Evolutionary conservation across 2,888 invertebrate genomes (phyloP).

Genomic region (Acleris emargana): DNA sequence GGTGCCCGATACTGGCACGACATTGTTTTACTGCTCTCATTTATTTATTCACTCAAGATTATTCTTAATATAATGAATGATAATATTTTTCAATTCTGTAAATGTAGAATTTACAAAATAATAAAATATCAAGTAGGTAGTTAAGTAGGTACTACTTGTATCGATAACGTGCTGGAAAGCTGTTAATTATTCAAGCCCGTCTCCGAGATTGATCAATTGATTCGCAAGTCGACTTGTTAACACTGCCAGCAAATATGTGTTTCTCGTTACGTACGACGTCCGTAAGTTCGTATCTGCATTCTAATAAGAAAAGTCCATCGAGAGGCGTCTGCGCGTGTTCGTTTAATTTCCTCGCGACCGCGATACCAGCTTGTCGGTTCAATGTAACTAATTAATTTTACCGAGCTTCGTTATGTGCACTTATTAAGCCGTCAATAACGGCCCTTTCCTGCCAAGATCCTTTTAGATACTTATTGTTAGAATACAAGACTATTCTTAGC

Average conservation of each 20-base stretch:
- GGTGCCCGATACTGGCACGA: slow-evolving; percentile 52
- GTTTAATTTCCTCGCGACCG: slow-evolving; percentile 72
- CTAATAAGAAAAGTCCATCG: slow-evolving; percentile 52
- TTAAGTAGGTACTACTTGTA: no score
- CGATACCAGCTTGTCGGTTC: slow-evolving; percentile 69
- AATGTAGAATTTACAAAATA: no score
- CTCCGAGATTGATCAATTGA: slow-evolving; percentile 22
- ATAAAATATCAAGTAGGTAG: no score
- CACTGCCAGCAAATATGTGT: slow-evolving; percentile 22
- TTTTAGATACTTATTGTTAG: slow-evolving; percentile 44
- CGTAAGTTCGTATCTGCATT: slow-evolving; percentile 39
- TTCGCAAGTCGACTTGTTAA: slow-evolving; percentile 22
- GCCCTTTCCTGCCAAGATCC: slow-evolving; percentile 40
- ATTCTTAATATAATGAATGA: neutral
- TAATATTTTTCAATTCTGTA: no score
- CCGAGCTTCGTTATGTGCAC: slow-evolving; percentile 58
- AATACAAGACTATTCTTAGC: slow-evolving; percentile 42
- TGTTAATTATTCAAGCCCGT: slow-evolving; percentile 19
- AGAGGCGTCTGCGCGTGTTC: slow-evolving; percentile 58
- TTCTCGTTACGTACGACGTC: slow-evolving; percentile 24
- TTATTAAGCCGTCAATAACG: slow-evolving; percentile 56
- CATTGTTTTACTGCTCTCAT: slow-evolving; percentile 51
- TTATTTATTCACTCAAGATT: neutral
- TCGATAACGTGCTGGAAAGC: neutral
- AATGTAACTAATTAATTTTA: slow-evolving; percentile 73